phyloP scores from a whole-genome alignment of 1,140 invertebrate species.

The Zaprionus kolodkinae region DNA sequence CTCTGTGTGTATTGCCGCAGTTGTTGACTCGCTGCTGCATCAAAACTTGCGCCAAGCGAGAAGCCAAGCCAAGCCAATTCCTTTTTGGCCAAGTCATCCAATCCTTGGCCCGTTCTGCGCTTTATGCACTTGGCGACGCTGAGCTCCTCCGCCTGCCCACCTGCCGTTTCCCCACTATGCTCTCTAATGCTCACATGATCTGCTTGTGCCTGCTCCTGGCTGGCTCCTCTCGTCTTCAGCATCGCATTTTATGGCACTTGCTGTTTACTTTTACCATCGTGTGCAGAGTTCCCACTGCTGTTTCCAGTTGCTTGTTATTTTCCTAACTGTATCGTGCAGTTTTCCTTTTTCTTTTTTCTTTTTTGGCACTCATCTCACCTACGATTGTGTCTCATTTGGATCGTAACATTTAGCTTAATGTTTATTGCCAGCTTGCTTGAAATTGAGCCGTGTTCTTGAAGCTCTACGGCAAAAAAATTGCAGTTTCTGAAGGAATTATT shows the following conservation, averaged over 20 bases:
- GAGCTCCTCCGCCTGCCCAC: constrained; percentile 17
- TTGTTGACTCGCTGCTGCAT: constrained; percentile 71
- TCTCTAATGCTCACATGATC: constrained; percentile 64
- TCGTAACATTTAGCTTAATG: constrained; percentile 76
- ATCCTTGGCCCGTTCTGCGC: constrained; percentile 63
- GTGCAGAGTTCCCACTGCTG: constrained; percentile 29
- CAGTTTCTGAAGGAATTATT: not conserved
- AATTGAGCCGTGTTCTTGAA: constrained; percentile 31
- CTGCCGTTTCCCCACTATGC: not conserved
- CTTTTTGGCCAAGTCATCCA: constrained; percentile 64
- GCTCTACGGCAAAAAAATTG: not conserved
- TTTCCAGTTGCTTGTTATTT: constrained; percentile 45
- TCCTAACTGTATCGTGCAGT: constrained; percentile 12
- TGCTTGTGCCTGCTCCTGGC: constrained; percentile 25
- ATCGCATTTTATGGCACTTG: constrained; percentile 70
- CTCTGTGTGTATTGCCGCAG: constrained; percentile 54
- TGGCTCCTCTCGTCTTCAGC: not conserved
- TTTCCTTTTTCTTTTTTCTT: constrained; percentile 16
- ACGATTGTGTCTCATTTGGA: constrained; percentile 68
- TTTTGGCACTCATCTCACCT: constrained; percentile 28
- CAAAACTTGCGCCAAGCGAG: constrained; percentile 46
- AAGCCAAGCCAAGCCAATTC: constrained; percentile 68
- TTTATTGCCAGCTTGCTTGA: constrained; percentile 51
- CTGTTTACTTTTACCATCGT: constrained; percentile 56
- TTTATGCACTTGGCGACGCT: constrained; percentile 61